Percentiles rank a stretch among this genome's conserved stretches.
Conservation (phyloP, 2,797 vertebrate species). For the Melanotaenia maccullochi region DNA sequence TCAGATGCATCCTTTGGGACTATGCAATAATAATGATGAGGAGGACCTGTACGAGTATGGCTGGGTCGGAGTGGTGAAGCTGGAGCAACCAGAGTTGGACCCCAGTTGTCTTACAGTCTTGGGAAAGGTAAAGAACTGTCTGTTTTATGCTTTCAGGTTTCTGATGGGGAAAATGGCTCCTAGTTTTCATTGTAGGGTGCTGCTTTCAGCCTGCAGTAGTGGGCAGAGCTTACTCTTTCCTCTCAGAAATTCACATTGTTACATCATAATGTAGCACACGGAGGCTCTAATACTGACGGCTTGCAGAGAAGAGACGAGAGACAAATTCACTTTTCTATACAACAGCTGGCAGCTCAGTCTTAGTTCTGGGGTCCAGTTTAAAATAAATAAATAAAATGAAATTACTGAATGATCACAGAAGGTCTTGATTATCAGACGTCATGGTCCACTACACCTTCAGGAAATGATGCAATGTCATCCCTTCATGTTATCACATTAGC, state of each 20-base stretch:
- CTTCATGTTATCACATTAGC: neutral
- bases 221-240: neutral
- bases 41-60: conserved; percentile 97
- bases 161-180: neutral
- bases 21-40: conserved; percentile 98
- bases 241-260: neutral
- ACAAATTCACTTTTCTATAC: too few relatives aligned
- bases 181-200: neutral
- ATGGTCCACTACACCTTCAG: neutral
- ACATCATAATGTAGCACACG: neutral
- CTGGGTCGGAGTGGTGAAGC: conserved; percentile 98
- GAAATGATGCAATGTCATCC: neutral
- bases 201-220: neutral
- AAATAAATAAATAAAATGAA: neutral
- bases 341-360: neutral
- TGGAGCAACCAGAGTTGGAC: conserved; percentile 96
- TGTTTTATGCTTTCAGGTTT: neutral
- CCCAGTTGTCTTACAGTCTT: conserved; percentile 96
- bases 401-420: neutral
- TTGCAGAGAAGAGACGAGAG: neutral
- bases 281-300: neutral
- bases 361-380: neutral
- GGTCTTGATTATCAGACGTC: neutral
- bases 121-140: conserved; percentile 90
- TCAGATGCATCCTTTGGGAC: conserved; percentile 97